Evolutionary conservation across 64 coral and sea anemone genomes (phyloP).

Genomic region (Exaiptasia diaphana): DNA sequence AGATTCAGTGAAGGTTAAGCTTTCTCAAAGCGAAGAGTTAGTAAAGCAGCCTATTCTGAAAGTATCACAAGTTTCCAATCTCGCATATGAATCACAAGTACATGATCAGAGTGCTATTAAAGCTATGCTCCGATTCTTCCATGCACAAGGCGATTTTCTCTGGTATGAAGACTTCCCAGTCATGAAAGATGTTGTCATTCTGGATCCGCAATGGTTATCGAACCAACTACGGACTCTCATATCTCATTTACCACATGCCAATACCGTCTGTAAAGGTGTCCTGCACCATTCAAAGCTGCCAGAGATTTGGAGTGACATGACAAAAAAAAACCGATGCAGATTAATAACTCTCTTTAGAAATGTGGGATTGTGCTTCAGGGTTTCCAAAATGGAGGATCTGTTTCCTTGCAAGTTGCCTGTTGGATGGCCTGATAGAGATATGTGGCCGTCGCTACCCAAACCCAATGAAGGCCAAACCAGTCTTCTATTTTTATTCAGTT

Average conservation of each 20-base stretch:
- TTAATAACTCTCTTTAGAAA: conserved; percentile 62
- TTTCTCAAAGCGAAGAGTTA: conserved; percentile 22
- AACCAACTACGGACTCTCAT: conserved; percentile 59
- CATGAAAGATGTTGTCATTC: conserved; percentile 53
- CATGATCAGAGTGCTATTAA: conserved; percentile 56
- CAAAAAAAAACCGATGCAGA: conserved; percentile 27
- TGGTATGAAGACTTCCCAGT: conserved; percentile 75
- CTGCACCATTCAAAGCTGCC: conserved; percentile 54
- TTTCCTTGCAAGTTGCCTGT: conserved; percentile 70
- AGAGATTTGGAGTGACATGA: conserved; percentile 49
- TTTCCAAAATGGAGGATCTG: conserved; percentile 57
- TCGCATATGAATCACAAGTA: conserved; percentile 62
- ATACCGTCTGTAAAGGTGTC: conserved; percentile 35
- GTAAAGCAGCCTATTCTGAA: conserved; percentile 56
- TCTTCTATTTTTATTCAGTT: conserved; percentile 64
- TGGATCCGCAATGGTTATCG: conserved; percentile 75
- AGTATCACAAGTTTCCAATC: conserved; percentile 36
- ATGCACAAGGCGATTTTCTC: conserved; percentile 66
- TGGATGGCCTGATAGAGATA: conserved; percentile 23
- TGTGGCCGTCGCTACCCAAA: conserved; percentile 42
- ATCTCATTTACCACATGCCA: conserved; percentile 29
- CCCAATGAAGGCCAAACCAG: conserved; percentile 43
- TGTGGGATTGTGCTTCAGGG: conserved; percentile 58
- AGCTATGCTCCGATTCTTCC: conserved; percentile 73
- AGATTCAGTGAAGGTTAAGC: conserved; percentile 11